These are phyloP conservation scores for Eumaeus atala DNA, from an alignment of 1,140 invertebrate species.

Conservation along the genomic window DNA sequence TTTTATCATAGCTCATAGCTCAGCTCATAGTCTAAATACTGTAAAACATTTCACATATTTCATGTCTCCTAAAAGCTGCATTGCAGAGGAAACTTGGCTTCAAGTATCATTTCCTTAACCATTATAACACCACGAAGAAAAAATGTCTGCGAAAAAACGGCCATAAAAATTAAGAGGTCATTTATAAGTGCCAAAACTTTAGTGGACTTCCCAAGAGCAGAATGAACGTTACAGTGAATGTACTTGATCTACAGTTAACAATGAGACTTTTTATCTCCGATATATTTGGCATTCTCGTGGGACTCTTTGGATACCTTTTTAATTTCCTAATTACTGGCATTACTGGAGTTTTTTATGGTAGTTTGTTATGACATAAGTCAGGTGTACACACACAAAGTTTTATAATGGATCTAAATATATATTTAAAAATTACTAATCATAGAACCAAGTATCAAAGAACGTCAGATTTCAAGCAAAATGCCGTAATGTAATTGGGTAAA, in stretches of 20 bases:
- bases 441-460: too few relatives aligned
- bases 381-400: too few relatives aligned
- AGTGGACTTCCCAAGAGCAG: neutral
- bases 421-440: too few relatives aligned
- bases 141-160: slow-evolving; percentile 3
- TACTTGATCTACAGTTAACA: slow-evolving; percentile 1
- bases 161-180: slow-evolving; percentile 10
- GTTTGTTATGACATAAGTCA: too few relatives aligned
- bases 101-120: slow-evolving; percentile 8
- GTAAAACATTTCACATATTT: neutral
- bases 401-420: too few relatives aligned
- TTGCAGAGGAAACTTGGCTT: slow-evolving; percentile 5
- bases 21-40: neutral
- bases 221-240: neutral
- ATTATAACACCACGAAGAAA: slow-evolving; percentile 5
- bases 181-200: slow-evolving; percentile 10
- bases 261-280: slow-evolving; percentile 10
- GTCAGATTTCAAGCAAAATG: too few relatives aligned
- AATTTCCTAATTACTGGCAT: neutral
- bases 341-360: neutral
- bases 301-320: slow-evolving; percentile 4
- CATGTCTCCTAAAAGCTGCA: neutral
- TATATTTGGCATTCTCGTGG: slow-evolving; percentile 6
- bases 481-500: too few relatives aligned
- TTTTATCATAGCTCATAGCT: too few relatives aligned